Evolutionary conservation across 2,113 vertebrate species (phyloP).

Genomic region (Hirundichthys speculiger): DNA sequence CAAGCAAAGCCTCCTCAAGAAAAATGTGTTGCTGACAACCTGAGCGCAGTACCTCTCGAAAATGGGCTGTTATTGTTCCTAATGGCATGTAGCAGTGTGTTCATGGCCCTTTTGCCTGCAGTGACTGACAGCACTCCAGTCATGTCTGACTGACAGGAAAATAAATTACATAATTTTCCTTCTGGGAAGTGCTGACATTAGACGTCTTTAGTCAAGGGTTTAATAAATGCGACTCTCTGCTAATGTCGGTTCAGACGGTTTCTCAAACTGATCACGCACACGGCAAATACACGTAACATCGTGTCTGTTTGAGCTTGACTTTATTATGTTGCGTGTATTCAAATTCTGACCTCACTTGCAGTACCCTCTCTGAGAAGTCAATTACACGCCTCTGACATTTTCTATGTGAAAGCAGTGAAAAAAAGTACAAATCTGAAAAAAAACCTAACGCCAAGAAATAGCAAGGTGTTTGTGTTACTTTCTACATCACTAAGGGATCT

Average conservation of each 20-base stretch:
- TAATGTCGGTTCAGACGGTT: constrained; percentile 37
- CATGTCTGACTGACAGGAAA: constrained; percentile 65
- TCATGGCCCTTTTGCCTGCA: constrained; percentile 39
- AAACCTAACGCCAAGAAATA: no score
- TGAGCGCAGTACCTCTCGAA: constrained; percentile 75
- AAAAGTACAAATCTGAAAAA: no score
- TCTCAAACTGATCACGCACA: constrained; percentile 35
- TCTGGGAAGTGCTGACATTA: constrained; percentile 56
- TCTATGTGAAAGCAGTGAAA: not conserved
- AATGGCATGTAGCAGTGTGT: constrained; percentile 54
- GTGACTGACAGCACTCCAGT: constrained; percentile 65
- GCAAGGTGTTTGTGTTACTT: no score
- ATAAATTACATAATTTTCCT: constrained; percentile 56
- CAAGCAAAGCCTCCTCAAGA: constrained; percentile 87
- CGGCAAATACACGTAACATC: constrained; percentile 33
- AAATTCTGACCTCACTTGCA: constrained; percentile 17
- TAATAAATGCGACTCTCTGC: constrained; percentile 39
- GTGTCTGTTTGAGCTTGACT: constrained; percentile 45
- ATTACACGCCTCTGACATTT: not conserved
- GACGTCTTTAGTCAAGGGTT: constrained; percentile 48
- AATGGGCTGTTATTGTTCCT: constrained; percentile 49
- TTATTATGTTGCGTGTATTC: constrained; percentile 19
- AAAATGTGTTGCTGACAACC: constrained; percentile 90
- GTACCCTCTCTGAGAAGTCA: not conserved
- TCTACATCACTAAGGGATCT: no score